Base-by-base conservation (phyloP, 2,113 vertebrate species). In the Ardeotis arabs region DNA sequence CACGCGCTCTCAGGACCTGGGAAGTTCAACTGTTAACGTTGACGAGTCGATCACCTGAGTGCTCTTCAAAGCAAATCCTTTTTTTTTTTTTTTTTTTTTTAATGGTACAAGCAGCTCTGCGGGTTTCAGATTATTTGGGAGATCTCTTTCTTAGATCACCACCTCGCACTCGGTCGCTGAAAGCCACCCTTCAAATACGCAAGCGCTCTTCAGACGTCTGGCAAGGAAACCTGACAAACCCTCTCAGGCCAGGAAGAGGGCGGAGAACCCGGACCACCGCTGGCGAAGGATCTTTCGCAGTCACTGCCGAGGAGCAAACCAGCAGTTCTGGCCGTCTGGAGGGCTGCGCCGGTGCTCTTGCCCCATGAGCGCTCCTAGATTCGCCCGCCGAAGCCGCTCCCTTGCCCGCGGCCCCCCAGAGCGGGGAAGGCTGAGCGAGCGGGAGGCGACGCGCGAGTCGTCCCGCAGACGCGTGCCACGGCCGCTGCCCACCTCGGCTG, bases 41-140 rank as follows among this genome's bases (percentile, higher is more conserved):
- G 55, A 83, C 33, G 88, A 79, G 88, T 27, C n/a, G 2, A 89
- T 44, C 81, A 89, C 96, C 94, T 68, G 91, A 97, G 87, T 35
- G 90, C 89, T 94, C 77, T 55, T 93, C 45, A 85, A 93, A 96
- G 96, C 90, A 90, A 95, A 87, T 59, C 56, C 50, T 75, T 18
- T 31, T 35, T 49, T 39, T 45, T 55, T 8, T 84, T 76, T 86
- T 76, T 84, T 72, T 91, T 68, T 84, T 31, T 52, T 67, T 44
- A 10, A 13, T 6, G 44, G 28, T 64, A 31, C 4, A 19, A 44
- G 77, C 1, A 39, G 55, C 33, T 93, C 63, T 55, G 78, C 0
- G 24, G 49, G 70, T 44, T 64, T 44, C 27, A 3, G 50, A 12
- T 35, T 0, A 20, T 29, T 21, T 45, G 78, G 70, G 96, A 93